Evolutionary conservation across 2,888 invertebrate species (phyloP), one percentile per base, ranked within the genome.

Genomic region (Lycaena phlaeas): DNA sequence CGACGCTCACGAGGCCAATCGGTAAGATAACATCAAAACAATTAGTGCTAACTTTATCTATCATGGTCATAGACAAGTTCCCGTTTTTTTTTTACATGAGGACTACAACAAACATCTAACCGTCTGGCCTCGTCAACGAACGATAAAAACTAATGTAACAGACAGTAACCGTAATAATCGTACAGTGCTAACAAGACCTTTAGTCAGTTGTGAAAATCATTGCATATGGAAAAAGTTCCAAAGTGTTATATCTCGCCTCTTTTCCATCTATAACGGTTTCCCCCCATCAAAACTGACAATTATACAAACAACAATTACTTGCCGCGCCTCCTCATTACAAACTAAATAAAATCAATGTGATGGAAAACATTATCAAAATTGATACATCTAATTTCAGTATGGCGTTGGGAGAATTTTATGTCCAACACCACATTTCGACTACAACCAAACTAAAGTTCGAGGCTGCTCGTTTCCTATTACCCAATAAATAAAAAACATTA

Each of bases 131-230:
- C 17, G 31, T 12, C 6, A 14, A 29, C 31, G 17, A 31, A 4
- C 11, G 10, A 6, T 11, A 7, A 10, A 10, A 12, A 68, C 78
- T 76, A 76, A 75, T 69, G 64, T 60, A 75, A 68, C 31, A 31
- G 31, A 31, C 18, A 31, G 31, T 17, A 18, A 11, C 63, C 63
- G 58, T 72, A 72, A 72, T 61, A 66, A 31, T 31, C 68, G 59
- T 68, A 64, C 61, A 61, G 66, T 64, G 64, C 64, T 68, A 73
- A 76, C 69, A 70, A 65, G 62, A 62, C 45, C 41, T 31, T 12
- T 17, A 17, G 31, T 17, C 31, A 31, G 31, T n/a, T 15, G 11
- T 10, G 11, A 30, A 10, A n/a, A n/a, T n/a, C n/a, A n/a, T n/a
- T n/a, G n/a, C n/a, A 28, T 29, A 5, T 27, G 11, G 11, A 27